Conservation (phyloP, 2,113 vertebrate genomes). For the Chaetodon trifascialis region DNA sequence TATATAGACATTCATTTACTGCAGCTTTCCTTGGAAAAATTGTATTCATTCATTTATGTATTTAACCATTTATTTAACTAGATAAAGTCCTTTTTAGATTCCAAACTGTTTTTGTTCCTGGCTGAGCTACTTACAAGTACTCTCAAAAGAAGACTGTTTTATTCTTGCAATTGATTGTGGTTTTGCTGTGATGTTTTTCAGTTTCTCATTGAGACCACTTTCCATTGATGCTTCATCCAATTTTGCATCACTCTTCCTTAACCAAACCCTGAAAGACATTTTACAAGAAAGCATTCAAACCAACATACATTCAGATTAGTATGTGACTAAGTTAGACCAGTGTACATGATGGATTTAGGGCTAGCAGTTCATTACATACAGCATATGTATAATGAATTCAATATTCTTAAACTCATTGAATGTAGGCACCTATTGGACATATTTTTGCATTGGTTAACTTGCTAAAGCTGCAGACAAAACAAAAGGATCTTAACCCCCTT, state of each 20-base stretch:
- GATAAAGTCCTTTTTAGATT: not conserved
- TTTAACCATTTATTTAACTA: not conserved
- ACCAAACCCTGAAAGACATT: slow-evolving; percentile 12
- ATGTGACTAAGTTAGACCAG: not conserved
- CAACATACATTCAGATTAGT: not conserved
- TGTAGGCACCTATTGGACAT: not conserved
- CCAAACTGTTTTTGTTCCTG: not conserved
- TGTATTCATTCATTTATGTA: not conserved
- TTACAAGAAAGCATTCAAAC: slow-evolving; percentile 16
- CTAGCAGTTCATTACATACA: not conserved
- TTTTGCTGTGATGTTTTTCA: slow-evolving; percentile 20
- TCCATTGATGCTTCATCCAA: slow-evolving; percentile 19
- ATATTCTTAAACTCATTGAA: not conserved
- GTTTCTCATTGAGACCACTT: slow-evolving; percentile 12
- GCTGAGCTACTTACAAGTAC: not conserved
- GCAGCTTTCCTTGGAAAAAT: not conserved
- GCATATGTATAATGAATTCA: not conserved
- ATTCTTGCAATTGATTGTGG: slow-evolving; percentile 11
- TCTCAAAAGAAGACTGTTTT: not conserved
- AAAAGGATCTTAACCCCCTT: not conserved
- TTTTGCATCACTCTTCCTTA: slow-evolving; percentile 22
- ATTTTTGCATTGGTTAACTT: not conserved
- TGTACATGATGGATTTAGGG: not conserved
- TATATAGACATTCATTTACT: not conserved
- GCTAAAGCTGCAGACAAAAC: not conserved